Evolutionary conservation across 2,888 invertebrate species (phyloP), one percentile per base, ranked within the genome.

Genomic region (Andrena chrysosceles): DNA sequence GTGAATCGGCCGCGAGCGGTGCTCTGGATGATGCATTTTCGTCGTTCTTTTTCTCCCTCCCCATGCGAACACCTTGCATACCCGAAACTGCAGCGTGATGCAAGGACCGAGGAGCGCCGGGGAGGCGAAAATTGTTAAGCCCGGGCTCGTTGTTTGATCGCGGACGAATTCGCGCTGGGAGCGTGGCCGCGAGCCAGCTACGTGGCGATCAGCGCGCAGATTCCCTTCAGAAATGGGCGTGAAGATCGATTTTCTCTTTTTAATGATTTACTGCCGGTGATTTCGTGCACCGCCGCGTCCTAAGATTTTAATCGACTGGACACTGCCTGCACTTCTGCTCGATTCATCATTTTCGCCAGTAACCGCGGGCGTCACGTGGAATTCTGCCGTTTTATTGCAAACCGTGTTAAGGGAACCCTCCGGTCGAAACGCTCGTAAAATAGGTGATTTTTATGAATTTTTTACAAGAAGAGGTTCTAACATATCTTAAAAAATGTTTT

Each of bases 91-190:
- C 29, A 75, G 26, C 78, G 66, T 4, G 60, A 52, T 71, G 71
- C 63, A 63, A 78, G 71, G 87, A 80, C 20, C 20, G 67, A 49
- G 26, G 63, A 79, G 76, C 79, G 79, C 80, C 68, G 67, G 66
- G 42, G 74, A 69, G 80, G 78, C 83, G 85, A 87, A 91, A 91
- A 91, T 91, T 89, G 88, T 91, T 90, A 89, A 90, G 82, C 75
- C 67, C 77, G 72, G 76, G 83, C 75, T 81, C 85, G 86, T 88
- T 90, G 88, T 89, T 90, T 89, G 89, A 91, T 91, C 89, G 88
- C 87, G 85, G 82, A 87, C 86, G 86, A 91, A 90, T 88, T 88
- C 84, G 77, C 68, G 85, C 88, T 89, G 59, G 74, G 26, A 89
- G 89, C 86, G 81, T 74, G 62, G 85, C 85, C 84, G 29, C 74